phyloP scores from a whole-genome alignment of 2,797 vertebrate species.

The Pseudomugil gertrudae region DNA sequence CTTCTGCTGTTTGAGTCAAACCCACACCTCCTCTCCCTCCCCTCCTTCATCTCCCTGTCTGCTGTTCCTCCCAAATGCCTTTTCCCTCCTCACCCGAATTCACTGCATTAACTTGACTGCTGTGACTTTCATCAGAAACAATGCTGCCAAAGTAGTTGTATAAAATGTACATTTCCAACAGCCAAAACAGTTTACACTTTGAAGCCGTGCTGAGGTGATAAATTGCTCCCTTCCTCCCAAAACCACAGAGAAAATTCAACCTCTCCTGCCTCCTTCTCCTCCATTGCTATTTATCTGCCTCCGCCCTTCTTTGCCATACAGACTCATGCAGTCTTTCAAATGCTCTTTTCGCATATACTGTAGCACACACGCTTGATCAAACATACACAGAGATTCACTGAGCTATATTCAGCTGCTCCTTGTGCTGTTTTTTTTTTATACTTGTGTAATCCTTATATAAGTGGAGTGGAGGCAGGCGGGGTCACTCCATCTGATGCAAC shows the following conservation, averaged over 20 bases:
- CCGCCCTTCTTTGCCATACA: conserved; percentile 53
- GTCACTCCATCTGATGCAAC: conserved; percentile 57
- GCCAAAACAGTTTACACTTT: conserved; percentile 58
- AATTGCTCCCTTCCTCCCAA: conserved; percentile 53
- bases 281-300: conserved; percentile 40
- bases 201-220: conserved; percentile 51
- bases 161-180: conserved; percentile 61
- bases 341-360: conserved; percentile 49
- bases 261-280: conserved; percentile 45
- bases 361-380: conserved; percentile 66
- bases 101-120: conserved; percentile 58
- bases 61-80: conserved; percentile 38
- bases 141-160: conserved; percentile 49
- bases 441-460: conserved; percentile 82
- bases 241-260: conserved; percentile 27
- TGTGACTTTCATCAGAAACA: conserved; percentile 50
- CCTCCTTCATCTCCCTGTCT: conserved; percentile 36
- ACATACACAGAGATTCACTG: conserved; percentile 50
- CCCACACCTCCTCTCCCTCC: conserved; percentile 44
- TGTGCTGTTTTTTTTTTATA: conserved; percentile 28
- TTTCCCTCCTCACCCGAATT: conserved; percentile 62
- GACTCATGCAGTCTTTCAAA: conserved; percentile 58
- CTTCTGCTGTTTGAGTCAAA: conserved; percentile 69
- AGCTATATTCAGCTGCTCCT: conserved; percentile 69
- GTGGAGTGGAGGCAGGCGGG: conserved; percentile 64